Evolutionary conservation across 2,797 vertebrate genomes (phyloP), one percentile per base, ranked within the genome.

Genomic region (Coilia nasus): DNA sequence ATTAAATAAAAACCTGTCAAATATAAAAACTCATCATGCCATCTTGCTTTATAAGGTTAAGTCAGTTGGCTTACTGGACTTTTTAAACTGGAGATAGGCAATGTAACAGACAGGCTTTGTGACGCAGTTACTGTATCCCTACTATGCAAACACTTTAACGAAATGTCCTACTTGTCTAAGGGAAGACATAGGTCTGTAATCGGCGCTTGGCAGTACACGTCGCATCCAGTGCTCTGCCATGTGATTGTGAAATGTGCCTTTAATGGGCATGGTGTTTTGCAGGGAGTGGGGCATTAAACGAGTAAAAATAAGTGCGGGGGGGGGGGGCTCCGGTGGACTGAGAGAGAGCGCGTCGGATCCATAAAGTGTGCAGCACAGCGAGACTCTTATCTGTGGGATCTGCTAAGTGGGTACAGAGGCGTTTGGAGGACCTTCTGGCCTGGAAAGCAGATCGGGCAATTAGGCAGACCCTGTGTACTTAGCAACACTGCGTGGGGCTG

Each of bases 371-470:
- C 71, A 44, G 71, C 71, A 78, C 71, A 78, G 71, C 71, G 84
- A 86, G 85, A 83, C 89, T 88, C 88, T 85, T 64, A 47, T 56
- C 83, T 59, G 82, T 81, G 67, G 44, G 54, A 81, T 81, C 31
- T 78, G 84, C 84, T 90, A 90, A 94, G 88, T 88, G 85, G 86
- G 89, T 87, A 90, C 87, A 86, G 89, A 91, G 89, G 78, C 89
- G 85, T 86, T 89, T 90, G 89, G 92, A 89, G 88, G 90, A 90
- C 86, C 87, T 89, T 88, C 89, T 93, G 88, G 90, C 87, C 86
- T 88, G 88, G 93, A 94, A 95, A 95, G 94, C 93, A 92, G 94
- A 95, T 95, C 59, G 90, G 94, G 91, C 94, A 96, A 96, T 96
- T 96, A 96, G 93, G 91, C 71, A 12, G 89, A 93, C 90, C 90